Conservation (phyloP, 2,797 vertebrate species). For the Pitangus sulphuratus region DNA sequence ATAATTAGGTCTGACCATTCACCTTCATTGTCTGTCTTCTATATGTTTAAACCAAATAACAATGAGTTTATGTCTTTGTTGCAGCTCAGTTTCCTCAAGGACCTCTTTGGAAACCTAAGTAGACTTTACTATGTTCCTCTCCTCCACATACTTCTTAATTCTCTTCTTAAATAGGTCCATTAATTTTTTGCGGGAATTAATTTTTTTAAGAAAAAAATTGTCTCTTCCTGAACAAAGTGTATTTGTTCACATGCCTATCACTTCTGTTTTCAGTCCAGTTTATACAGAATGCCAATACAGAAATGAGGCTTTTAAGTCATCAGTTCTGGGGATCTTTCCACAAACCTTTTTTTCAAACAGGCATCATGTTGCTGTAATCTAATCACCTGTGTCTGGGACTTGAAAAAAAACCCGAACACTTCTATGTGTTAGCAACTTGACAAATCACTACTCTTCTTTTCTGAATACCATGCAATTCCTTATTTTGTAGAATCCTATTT, state of each 20-base stretch:
- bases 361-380: neutral
- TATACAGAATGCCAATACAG: neutral
- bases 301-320: neutral
- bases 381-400: neutral
- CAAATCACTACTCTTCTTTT: neutral
- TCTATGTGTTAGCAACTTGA: neutral
- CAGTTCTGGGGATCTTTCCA: neutral
- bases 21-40: neutral
- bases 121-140: neutral
- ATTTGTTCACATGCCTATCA: neutral
- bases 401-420: neutral
- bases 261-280: neutral
- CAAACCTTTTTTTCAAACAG: neutral
- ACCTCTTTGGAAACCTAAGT: neutral
- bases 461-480: neutral
- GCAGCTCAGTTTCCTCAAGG: neutral
- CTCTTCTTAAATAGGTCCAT: fast-evolving
- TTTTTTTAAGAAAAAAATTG: neutral
- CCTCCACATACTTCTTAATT: neutral
- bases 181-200: neutral
- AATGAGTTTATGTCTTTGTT: neutral
- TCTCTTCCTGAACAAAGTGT: neutral
- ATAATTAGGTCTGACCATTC: neutral
- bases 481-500: neutral
- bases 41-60: neutral